Base-by-base conservation (phyloP, 2,888 invertebrate genomes). In the Epicampocera succincta region DNA sequence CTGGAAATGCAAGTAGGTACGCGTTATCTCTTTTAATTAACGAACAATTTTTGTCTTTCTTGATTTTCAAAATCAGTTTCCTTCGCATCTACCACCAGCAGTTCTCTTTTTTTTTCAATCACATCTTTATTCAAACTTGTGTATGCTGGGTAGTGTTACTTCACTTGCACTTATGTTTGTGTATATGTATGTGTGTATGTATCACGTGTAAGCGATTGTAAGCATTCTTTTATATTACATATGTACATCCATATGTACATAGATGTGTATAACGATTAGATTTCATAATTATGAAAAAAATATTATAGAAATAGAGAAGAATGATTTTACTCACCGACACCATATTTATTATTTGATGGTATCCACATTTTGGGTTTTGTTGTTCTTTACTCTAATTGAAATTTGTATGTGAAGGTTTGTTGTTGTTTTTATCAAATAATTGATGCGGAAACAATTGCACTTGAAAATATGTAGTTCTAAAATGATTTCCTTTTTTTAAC, bases 261-360 rank as follows among this genome's bases (percentile, higher is more conserved):
- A n/a, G n/a, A n/a, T n/a, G n/a, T n/a, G n/a, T 60, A 66, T 60
- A 52, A 29, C 33, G 50, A 60, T 50, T 48, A 9, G 13, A 33
- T 52, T 42, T 9, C 17, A 66, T 66, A 50, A 42, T 75, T 38
- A 21, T 50, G 19, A 42, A 40, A 12, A 52, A 52, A 48, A 25
- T 21, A 9, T 63, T 40, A 25, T 33, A n/a, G 29, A 33, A 71
- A 21, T 11, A 40, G n/a, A 61, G 50, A 52, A 29, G n/a, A 50
- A 50, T 19, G 65, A 46, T 15, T 48, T 40, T 69, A 89, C 91
- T 91, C 84, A 91, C 91, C 91, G 85, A 91, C 91, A 85, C 91
- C 91, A 87, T 90, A 91, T 88, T 91, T 91, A 85, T 90, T 90
- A 84, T 90, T 91, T 68, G 90, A 90, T 84, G 91, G 88, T 89